A percentile compares a stretch with the other conserved stretches of the same genome.
phyloP scores from a whole-genome alignment of 2,888 invertebrate species.

The Nycteola revayana region DNA sequence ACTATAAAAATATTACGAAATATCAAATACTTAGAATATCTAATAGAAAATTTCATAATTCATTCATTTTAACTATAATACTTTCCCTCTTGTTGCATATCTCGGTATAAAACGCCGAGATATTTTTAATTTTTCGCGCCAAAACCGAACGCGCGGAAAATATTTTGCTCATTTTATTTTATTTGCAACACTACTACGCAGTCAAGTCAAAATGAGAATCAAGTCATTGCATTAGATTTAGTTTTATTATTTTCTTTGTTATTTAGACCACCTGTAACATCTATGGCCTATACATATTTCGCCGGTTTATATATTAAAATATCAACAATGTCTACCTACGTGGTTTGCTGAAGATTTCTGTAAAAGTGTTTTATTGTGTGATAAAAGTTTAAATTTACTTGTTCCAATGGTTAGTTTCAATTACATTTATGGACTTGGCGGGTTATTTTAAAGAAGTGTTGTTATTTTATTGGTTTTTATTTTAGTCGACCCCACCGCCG shows the following conservation, averaged over 20 bases:
- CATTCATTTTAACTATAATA: no score
- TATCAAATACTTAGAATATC: no score
- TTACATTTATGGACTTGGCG: slow-evolving; percentile 27
- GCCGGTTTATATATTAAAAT: slow-evolving; percentile 17
- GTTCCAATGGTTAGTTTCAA: slow-evolving; percentile 28
- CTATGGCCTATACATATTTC: slow-evolving; percentile 23
- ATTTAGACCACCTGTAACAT: slow-evolving; percentile 6
- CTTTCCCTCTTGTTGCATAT: no score
- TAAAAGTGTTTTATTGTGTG: slow-evolving; percentile 23
- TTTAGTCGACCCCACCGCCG: slow-evolving; percentile 61
- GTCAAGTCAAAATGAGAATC: no score
- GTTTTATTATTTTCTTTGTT: slow-evolving; percentile 3
- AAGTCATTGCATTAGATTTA: slow-evolving; percentile 4
- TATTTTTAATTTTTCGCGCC: no score
- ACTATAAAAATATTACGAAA: no score
- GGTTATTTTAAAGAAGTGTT: slow-evolving; percentile 10
- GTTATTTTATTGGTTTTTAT: slow-evolving; percentile 20
- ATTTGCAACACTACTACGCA: no score
- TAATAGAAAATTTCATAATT: no score
- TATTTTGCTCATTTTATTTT: no score
- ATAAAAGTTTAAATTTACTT: slow-evolving; percentile 6
- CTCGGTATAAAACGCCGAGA: no score
- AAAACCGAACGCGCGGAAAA: no score
- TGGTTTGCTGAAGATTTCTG: slow-evolving; percentile 10
- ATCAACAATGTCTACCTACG: slow-evolving; percentile 19